Evolutionary conservation across 2,888 invertebrate genomes (phyloP), one percentile per base, ranked within the genome.

Genomic region (Acleris emargana): DNA sequence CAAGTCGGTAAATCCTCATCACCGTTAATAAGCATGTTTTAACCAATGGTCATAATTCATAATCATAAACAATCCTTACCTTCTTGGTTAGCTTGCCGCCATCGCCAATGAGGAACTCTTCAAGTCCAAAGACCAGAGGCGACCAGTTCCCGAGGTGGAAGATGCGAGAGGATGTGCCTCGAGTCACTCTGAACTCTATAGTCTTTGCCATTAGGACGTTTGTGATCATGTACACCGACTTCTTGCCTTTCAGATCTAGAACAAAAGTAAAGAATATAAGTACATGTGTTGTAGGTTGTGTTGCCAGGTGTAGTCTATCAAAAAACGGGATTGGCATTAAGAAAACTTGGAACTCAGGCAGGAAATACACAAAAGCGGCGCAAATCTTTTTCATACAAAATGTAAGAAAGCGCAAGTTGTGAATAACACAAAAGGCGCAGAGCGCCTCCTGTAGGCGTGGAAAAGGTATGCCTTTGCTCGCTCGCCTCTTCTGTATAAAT

Each of bases 61-160:
- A 7, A 25, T 28, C 28, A 28, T 38, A 38, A 38, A 13, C 9
- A 38, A 59, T n/a, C 59, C 76, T 75, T 81, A 93, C 93, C 87
- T 89, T 89, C 18, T 88, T 88, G 68, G 84, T 79, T 28, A 93
- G 83, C 71, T 89, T 89, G 62, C 93, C 93, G 73, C 91, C 87
- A 17, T 88, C 88, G 2, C 87, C 89, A 71, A 93, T 87, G 1
- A 87, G 72, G 76, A 87, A 93, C 72, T 93, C 89, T 67, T 93
- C 91, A 54, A 93, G 72, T 1, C 83, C 88, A 74, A 93, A 93
- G 28, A 93, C 92, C 17, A 93, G 82, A 0, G 93, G 93, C 45
- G 93, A 91, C 3, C 87, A 84, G 67, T 84, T 92, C 0, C 93
- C 93, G n/a, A 93, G 83, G 62, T 93, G 93, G 84, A 93, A 93